A percentile compares a stretch with the other conserved stretches of the same genome.
These are phyloP conservation scores for Neocloeon triangulifer DNA, from an alignment of 1,140 invertebrate genomes.

Conservation along the genomic window DNA sequence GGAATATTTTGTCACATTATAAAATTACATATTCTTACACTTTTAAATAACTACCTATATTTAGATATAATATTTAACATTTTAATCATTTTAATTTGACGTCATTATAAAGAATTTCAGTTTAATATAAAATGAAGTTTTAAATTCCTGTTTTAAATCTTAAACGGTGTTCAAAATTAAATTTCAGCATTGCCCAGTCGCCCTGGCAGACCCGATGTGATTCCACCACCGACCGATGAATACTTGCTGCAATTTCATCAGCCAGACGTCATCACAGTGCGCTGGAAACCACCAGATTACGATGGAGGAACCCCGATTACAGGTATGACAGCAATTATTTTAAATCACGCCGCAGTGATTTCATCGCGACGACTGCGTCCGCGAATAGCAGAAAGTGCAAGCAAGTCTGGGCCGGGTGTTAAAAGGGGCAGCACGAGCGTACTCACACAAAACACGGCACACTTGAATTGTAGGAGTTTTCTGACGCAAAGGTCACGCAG, in stretches of 20 bases:
- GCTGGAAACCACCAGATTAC: slow-evolving; percentile 55
- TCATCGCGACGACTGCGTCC: not conserved
- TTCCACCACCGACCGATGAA: not conserved
- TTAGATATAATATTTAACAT: too few species aligned
- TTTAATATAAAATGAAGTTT: too few species aligned
- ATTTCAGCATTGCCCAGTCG: too few species aligned
- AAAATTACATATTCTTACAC: too few species aligned
- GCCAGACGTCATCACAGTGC: slow-evolving; percentile 65
- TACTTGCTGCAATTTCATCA: slow-evolving; percentile 24
- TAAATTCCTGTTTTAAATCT: too few species aligned
- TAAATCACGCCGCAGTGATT: not conserved
- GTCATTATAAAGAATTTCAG: too few species aligned
- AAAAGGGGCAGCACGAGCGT: not conserved
- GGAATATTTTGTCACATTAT: too few species aligned
- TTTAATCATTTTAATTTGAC: too few species aligned
- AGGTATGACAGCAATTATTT: slow-evolving; percentile 19
- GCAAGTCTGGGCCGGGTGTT: not conserved
- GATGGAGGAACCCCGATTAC: slow-evolving; percentile 79
- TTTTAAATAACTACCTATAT: too few species aligned
- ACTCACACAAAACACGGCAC: not conserved
- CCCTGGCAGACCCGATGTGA: not conserved
- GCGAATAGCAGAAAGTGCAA: not conserved
- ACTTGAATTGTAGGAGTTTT: too few species aligned
- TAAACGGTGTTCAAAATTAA: too few species aligned
- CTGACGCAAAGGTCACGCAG: too few species aligned